phyloP scores from a whole-genome alignment of 2,797 vertebrate species.

The Emys orbicularis region DNA sequence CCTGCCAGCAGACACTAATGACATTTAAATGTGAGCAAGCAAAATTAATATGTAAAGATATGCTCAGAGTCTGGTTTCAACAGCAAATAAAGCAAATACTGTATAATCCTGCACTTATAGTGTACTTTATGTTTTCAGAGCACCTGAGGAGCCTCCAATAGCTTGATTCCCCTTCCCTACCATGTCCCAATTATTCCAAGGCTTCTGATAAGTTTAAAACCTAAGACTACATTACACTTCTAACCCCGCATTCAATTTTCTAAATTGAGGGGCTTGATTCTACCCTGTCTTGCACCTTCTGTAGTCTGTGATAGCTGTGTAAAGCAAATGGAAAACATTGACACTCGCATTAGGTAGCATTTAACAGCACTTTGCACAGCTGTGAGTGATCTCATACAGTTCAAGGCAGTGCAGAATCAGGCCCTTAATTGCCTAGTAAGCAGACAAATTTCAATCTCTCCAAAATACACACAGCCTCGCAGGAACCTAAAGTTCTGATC shows the following conservation, averaged over 20 bases:
- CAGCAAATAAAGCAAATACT: too few relatives aligned
- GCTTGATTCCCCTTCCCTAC: not conserved
- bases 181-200: not conserved
- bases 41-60: not conserved
- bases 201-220: not conserved
- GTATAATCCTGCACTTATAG: not conserved
- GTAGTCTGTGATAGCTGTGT: not conserved
- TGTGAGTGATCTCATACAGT: not conserved
- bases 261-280: not conserved
- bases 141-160: not conserved
- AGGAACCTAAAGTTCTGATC: not conserved
- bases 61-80: not conserved
- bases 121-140: not conserved
- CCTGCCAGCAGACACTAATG: not conserved
- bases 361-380: not conserved
- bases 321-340: not conserved
- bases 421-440: not conserved
- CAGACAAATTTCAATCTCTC: not conserved
- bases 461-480: not conserved
- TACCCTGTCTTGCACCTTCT: not conserved
- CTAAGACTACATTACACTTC: not conserved
- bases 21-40: not conserved
- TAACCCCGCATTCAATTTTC: not conserved
- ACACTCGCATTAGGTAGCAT: not conserved
- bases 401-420: not conserved